Conservation (phyloP, 2,888 invertebrate genomes). For the Choristoneura rosaceana region DNA sequence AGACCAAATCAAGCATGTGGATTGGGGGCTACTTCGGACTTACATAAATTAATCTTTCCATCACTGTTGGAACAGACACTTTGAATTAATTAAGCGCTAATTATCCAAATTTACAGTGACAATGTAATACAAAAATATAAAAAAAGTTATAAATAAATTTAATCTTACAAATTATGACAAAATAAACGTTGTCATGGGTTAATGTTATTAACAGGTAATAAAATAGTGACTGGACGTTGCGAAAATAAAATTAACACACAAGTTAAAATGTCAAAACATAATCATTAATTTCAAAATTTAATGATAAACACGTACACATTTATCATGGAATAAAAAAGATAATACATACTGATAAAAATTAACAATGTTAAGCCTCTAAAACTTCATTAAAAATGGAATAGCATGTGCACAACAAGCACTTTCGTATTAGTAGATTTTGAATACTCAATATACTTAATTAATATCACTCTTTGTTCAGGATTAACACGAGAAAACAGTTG, state of each 20-base stretch:
- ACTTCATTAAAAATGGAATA: slow-evolving; percentile 28
- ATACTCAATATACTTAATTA: slow-evolving; percentile 33
- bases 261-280: slow-evolving; percentile 27
- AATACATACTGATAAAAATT: slow-evolving; percentile 35
- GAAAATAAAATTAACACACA: slow-evolving; percentile 22
- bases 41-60: slow-evolving; percentile 39
- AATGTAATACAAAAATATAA: background rate
- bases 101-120: slow-evolving; percentile 20
- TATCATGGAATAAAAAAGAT: slow-evolving; percentile 37
- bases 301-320: slow-evolving; percentile 33
- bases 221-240: slow-evolving; percentile 19
- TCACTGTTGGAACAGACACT: slow-evolving; percentile 26
- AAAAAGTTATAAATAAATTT: slow-evolving; percentile 12
- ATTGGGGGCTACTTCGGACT: slow-evolving; percentile 71
- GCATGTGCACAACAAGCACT: slow-evolving; percentile 15
- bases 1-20: slow-evolving; percentile 78
- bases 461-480: slow-evolving; percentile 32
- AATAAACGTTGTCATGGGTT: slow-evolving; percentile 38
- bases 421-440: slow-evolving; percentile 4
- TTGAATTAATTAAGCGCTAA: slow-evolving; percentile 37
- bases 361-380: slow-evolving; percentile 40
- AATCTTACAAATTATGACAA: slow-evolving; percentile 33
- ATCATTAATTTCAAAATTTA: slow-evolving; percentile 21
- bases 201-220: slow-evolving; percentile 23
- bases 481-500: background rate